Evolutionary conservation across 2,797 vertebrate species (phyloP).

Genomic region (Sandelia bainsii): DNA sequence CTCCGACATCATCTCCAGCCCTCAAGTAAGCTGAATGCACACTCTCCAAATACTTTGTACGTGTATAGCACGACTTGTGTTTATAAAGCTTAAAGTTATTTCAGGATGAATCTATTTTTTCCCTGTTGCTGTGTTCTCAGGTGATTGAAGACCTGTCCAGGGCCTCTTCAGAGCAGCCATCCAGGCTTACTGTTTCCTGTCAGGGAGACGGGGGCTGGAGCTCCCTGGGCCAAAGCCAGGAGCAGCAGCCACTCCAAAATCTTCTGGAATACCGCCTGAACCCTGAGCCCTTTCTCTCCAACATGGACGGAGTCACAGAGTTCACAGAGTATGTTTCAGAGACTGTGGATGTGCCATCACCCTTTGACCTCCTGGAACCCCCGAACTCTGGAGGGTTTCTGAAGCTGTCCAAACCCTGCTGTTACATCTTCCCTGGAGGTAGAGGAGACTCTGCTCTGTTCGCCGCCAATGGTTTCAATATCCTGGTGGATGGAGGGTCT

Average conservation of each 20-base stretch:
- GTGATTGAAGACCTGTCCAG: constrained; percentile 89
- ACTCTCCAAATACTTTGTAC: background rate
- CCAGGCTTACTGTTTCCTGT: constrained; percentile 92
- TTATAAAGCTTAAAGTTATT: background rate
- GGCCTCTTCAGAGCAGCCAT: constrained; percentile 82
- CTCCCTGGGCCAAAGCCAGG: constrained; percentile 87
- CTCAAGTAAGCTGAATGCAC: constrained; percentile 82
- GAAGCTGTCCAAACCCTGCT: constrained; percentile 98
- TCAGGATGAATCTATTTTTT: background rate
- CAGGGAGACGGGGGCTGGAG: constrained; percentile 94
- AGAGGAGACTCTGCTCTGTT: constrained; percentile 98
- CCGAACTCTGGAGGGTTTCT: constrained; percentile 98
- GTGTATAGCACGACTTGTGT: background rate
- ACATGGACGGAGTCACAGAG: constrained; percentile 96
- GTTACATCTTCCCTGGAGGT: constrained; percentile 98
- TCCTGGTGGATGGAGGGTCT: constrained; percentile 97
- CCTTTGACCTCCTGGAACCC: constrained; percentile 97
- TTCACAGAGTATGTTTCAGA: constrained; percentile 97
- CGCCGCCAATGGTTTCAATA: constrained; percentile 98
- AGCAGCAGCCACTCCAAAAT: constrained; percentile 81
- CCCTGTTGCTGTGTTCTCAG: constrained; percentile 76
- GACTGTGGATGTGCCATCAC: constrained; percentile 94
- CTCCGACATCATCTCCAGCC: constrained; percentile 87
- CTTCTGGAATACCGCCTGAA: constrained; percentile 90
- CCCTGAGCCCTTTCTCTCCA: constrained; percentile 88